These are phyloP conservation scores for Excalfactoria chinensis DNA, from an alignment of 2,113 vertebrate species.

Conservation along the genomic window DNA sequence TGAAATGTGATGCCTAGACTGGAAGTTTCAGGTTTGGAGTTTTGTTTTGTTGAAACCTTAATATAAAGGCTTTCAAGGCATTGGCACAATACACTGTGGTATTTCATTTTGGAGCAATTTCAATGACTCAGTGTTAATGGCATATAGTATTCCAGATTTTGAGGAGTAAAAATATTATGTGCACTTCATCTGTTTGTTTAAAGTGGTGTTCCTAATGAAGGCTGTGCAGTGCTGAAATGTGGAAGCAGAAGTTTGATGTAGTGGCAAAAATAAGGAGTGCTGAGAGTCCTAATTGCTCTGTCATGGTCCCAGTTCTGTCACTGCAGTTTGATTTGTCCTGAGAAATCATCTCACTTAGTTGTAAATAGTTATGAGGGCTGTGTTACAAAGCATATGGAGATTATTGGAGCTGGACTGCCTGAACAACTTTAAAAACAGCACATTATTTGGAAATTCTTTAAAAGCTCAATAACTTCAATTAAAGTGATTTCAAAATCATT, in stretches of 20 bases:
- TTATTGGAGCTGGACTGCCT: background rate
- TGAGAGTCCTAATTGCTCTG: constrained; percentile 43
- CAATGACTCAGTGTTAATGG: constrained; percentile 77
- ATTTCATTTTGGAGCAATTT: constrained; percentile 78
- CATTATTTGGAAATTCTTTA: background rate
- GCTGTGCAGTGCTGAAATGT: constrained; percentile 57
- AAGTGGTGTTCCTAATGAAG: constrained; percentile 77
- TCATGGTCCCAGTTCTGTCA: background rate
- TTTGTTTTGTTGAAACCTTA: constrained; percentile 61
- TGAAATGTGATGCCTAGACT: constrained; percentile 25
- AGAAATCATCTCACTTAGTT: background rate
- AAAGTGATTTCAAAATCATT: background rate
- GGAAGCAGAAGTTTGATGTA: constrained; percentile 41
- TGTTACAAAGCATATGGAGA: too few species aligned
- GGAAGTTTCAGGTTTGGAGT: constrained; percentile 41
- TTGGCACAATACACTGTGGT: constrained; percentile 70
- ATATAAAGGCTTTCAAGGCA: constrained; percentile 61
- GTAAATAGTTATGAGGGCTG: background rate
- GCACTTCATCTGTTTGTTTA: constrained; percentile 82
- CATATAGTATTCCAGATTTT: constrained; percentile 80
- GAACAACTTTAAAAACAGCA: background rate
- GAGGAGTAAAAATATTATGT: constrained; percentile 82
- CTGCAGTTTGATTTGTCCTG: constrained; percentile 13
- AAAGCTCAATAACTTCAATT: background rate
- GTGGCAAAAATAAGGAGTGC: background rate